Evolutionary conservation across 1,140 invertebrate genomes (phyloP).

Genomic region (Euwallacea fornicatus): DNA sequence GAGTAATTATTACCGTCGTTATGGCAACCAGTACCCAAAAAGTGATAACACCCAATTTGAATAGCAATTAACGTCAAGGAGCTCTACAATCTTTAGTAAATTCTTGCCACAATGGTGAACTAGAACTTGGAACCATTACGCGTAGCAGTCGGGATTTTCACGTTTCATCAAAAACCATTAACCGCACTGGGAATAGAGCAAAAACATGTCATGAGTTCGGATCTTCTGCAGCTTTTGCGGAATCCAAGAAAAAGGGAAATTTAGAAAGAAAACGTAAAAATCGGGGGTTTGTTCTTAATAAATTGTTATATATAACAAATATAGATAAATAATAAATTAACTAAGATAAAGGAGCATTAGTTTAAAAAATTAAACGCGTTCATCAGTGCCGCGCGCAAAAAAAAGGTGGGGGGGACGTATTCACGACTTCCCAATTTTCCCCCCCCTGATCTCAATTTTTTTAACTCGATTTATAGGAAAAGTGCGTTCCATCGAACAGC

Average conservation of each 20-base stretch:
- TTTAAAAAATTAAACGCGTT: too few species aligned
- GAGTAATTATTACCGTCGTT: constrained; percentile 1
- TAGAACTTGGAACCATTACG: not conserved
- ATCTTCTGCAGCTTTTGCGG: not conserved
- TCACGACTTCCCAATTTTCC: too few species aligned
- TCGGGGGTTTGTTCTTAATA: not conserved
- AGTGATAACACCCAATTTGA: not conserved
- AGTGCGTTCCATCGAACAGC: too few species aligned
- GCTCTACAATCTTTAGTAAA: constrained; percentile 1
- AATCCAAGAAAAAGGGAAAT: constrained; percentile 2
- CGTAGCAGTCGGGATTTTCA: not conserved
- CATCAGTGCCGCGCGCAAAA: too few species aligned
- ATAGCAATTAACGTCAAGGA: not conserved
- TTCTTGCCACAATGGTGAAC: not conserved
- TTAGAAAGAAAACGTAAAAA: constrained; percentile 2
- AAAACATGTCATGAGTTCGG: not conserved
- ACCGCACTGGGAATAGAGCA: not conserved
- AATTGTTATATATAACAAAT: too few species aligned
- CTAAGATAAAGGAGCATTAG: too few species aligned
- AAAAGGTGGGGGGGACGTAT: too few species aligned
- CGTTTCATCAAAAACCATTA: constrained; percentile 2
- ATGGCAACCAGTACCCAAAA: not conserved
- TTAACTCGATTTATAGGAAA: too few species aligned
- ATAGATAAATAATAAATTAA: too few species aligned
- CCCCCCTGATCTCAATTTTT: too few species aligned